Conservation (phyloP, 2,113 vertebrate species). For the Sander vitreus region DNA sequence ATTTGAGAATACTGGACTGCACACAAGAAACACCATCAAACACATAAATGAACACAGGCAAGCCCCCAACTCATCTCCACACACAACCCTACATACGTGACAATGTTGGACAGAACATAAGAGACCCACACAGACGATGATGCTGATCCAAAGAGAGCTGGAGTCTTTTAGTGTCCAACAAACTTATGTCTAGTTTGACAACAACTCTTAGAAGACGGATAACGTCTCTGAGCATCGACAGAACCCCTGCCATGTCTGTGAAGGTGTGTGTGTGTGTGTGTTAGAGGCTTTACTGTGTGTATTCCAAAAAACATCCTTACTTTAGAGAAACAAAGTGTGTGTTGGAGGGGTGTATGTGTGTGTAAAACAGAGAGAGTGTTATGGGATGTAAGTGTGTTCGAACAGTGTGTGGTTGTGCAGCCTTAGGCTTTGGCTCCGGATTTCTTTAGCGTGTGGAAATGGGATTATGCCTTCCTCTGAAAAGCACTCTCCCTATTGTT, state of each 20-base stretch:
- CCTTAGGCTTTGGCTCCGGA: constrained; percentile 79
- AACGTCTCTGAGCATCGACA: constrained; percentile 65
- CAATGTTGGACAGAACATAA: constrained; percentile 60
- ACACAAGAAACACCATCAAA: constrained; percentile 56
- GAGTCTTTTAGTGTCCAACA: constrained; percentile 67
- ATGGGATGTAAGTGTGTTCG: constrained; percentile 76
- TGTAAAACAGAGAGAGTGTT: constrained; percentile 70
- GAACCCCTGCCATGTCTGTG: constrained; percentile 73
- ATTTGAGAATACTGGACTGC: constrained; percentile 36
- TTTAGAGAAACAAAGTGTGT: constrained; percentile 49
- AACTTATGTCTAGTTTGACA: constrained; percentile 74
- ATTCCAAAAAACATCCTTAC: constrained; percentile 55
- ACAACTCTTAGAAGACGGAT: constrained; percentile 74
- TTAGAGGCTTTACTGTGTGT: constrained; percentile 55
- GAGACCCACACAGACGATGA: constrained; percentile 42
- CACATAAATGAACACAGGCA: constrained; percentile 39
- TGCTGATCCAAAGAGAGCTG: constrained; percentile 57
- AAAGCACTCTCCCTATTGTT: constrained; percentile 82
- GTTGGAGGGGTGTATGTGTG: constrained; percentile 47
- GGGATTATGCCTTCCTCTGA: constrained; percentile 82
- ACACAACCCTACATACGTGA: constrained; percentile 43
- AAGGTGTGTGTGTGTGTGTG: constrained; percentile 45
- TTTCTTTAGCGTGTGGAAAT: constrained; percentile 83
- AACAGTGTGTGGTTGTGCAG: constrained; percentile 79
- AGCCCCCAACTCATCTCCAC: constrained; percentile 43